phyloP scores from a whole-genome alignment of 2,888 invertebrate species.

The Troides oblongomaculatus region DNA sequence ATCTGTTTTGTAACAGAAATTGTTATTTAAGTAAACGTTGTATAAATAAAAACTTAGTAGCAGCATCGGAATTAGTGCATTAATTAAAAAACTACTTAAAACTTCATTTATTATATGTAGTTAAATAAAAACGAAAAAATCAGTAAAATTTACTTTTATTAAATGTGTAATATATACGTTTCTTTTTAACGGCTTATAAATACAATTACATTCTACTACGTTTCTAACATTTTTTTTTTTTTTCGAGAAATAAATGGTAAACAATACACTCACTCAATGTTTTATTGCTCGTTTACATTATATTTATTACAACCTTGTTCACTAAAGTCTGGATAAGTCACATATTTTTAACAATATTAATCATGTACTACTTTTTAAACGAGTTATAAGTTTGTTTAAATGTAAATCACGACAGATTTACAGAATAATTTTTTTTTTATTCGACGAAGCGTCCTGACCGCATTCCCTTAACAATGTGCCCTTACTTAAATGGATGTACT shows the following conservation, averaged over 20 bases:
- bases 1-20: too few species aligned
- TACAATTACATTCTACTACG: constrained; percentile 48
- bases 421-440: not conserved
- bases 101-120: too few species aligned
- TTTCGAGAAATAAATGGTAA: constrained; percentile 10
- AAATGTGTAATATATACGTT: not conserved
- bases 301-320: constrained; percentile 61
- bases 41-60: too few species aligned
- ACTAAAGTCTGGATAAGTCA: constrained; percentile 52
- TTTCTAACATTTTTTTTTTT: not conserved
- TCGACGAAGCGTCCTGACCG: too few species aligned
- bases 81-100: too few species aligned
- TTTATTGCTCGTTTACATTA: constrained; percentile 58
- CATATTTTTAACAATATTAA: constrained; percentile 57
- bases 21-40: too few species aligned
- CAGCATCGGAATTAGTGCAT: too few species aligned
- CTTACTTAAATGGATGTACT: too few species aligned
- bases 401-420: not conserved
- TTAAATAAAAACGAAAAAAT: too few species aligned
- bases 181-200: constrained; percentile 34
- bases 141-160: not conserved
- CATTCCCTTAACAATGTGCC: too few species aligned
- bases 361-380: constrained; percentile 43
- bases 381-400: constrained; percentile 29
- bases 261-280: constrained; percentile 40